Percentiles rank a stretch among this genome's conserved stretches.
Evolutionary conservation across 2,797 vertebrate species (phyloP).

Genomic region (Hephaestus fuliginosus): DNA sequence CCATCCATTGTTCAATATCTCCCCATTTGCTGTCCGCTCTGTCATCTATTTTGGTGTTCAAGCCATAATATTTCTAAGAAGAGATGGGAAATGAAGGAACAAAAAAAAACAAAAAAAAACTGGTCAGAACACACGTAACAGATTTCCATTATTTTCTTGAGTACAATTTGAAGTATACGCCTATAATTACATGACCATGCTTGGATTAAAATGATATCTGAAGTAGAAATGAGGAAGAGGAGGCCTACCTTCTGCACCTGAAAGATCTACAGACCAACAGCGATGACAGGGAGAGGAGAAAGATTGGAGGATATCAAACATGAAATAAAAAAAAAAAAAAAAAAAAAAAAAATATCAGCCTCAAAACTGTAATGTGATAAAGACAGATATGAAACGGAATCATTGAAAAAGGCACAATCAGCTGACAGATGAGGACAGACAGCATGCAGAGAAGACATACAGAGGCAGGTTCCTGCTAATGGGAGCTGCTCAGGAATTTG

Average conservation of each 20-base stretch:
- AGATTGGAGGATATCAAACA: conserved; percentile 34
- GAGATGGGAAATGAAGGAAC: conserved; percentile 26
- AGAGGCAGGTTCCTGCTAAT: conserved; percentile 23
- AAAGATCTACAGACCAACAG: conserved; percentile 89
- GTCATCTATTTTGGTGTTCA: conserved; percentile 83
- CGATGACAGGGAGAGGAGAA: conserved; percentile 59
- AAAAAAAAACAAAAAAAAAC: not conserved
- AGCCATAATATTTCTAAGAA: conserved; percentile 95
- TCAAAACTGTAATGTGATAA: conserved; percentile 7
- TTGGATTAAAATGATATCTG: conserved; percentile 1
- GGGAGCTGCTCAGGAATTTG: conserved; percentile 50
- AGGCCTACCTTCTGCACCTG: conserved; percentile 98
- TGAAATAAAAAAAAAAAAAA: conserved; percentile 1
- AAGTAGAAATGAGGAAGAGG: conserved; percentile 36
- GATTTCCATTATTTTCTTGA: not conserved
- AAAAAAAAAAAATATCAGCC: conserved; percentile 9
- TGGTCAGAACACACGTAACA: not conserved
- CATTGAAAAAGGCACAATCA: not conserved
- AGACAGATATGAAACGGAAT: conserved; percentile 17
- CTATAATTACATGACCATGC: not conserved
- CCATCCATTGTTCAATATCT: conserved; percentile 99
- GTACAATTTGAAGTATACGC: not conserved
- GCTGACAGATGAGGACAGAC: conserved; percentile 7
- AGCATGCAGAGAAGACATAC: not conserved
- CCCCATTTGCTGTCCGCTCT: conserved; percentile 91